Base-by-base conservation (phyloP, 2,797 vertebrate genomes). In the Neopelma chrysocephalum region DNA sequence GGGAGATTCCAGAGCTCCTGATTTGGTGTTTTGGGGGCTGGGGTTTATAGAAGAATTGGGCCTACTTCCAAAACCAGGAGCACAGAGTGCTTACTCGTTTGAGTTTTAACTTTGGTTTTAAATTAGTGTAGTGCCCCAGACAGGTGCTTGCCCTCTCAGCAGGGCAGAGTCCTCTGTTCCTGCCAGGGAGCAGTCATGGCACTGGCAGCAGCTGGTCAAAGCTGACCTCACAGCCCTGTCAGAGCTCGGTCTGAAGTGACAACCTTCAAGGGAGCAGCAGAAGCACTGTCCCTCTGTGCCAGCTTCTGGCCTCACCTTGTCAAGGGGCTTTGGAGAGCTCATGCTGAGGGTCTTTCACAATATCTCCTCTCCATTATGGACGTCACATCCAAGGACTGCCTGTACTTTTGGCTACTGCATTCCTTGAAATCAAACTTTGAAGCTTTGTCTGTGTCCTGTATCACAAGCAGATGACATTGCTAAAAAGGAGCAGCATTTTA, bases 211-310 rank as follows among this genome's bases (percentile, higher is more conserved):
- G 32, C 34, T 25, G 50, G 66, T 31, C 53, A 76, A 23, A 34
- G 34, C 32, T 72, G 80, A 23, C 36, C 54, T 48, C 53, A 29
- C 38, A 75, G 56, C 57, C 15, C 45, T 3, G 1, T 9, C 4
- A 0, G 83, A 90, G 34, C 23, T 10, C 12, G 42, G 3, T 43
- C 51, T 62, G 60, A 87, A 76, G 64, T 48, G 84, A 53, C 57
- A 66, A 3, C 57, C 17, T 23, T 36, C 29, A 31, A 43, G 60
- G 42, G 36, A 82, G 47, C 7, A 5, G 56, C 15, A 25, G 62
- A 69, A 11, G 32, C 15, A 2, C 32, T 1, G 0, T 72, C 29
- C 27, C 21, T 11, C 2, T 25, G 0, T 57, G 38, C 43, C n/a
- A 82, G 54, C 26, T 66, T 48, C 48, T 70, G 51, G 57, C 42